These are phyloP conservation scores for Cataglyphis livida DNA, from an alignment of 2,888 invertebrate species.

Conservation along the genomic window DNA sequence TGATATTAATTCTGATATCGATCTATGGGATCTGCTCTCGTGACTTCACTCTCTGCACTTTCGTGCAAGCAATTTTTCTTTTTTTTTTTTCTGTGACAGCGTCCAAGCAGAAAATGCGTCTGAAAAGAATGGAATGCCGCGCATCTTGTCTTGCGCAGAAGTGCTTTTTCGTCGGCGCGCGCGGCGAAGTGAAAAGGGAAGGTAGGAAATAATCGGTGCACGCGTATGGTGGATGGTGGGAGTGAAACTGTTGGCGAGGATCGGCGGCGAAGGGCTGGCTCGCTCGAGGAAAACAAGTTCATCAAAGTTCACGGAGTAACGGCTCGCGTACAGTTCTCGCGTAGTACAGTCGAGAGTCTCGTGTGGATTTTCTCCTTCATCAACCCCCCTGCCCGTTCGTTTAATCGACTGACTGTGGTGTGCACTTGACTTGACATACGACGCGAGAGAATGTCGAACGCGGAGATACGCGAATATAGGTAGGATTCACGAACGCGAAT, in stretches of 20 bases:
- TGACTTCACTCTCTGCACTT: not conserved
- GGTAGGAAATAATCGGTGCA: slow-evolving; percentile 4
- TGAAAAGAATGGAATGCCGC: not conserved
- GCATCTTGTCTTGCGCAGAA: slow-evolving; percentile 10
- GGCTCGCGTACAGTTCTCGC: not conserved
- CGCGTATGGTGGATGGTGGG: slow-evolving; percentile 14
- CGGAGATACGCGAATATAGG: slow-evolving; percentile 14
- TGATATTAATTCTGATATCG: not conserved
- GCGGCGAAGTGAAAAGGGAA: too few relatives aligned
- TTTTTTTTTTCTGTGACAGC: not conserved
- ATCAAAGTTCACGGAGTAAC: not conserved
- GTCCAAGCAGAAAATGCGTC: not conserved
- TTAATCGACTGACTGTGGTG: not conserved
- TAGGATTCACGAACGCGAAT: not conserved
- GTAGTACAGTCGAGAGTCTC: not conserved
- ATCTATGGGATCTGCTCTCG: not conserved
- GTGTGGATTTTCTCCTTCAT: not conserved
- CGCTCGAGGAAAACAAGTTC: slow-evolving; percentile 15
- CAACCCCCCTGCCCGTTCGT: not conserved
- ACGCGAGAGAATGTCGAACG: not conserved
- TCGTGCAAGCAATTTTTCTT: not conserved
- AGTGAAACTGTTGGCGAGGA: slow-evolving; percentile 30
- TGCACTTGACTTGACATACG: not conserved
- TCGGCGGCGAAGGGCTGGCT: slow-evolving; percentile 6
- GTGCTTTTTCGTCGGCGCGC: not conserved